Evolutionary conservation across 2,888 invertebrate genomes (phyloP).

Genomic region (Anarsia innoxiella): DNA sequence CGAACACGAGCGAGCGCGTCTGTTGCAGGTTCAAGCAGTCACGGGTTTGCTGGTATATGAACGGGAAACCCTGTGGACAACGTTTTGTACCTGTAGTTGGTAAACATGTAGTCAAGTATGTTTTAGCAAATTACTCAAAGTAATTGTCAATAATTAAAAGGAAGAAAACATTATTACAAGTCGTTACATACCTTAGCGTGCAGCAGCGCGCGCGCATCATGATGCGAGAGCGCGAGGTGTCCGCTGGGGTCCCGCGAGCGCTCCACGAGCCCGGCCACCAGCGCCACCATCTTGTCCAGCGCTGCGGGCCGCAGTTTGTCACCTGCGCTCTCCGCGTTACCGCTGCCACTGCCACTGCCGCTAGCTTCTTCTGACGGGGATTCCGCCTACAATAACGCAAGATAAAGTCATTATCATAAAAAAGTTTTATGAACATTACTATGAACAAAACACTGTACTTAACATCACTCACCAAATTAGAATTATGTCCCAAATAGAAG

Average conservation of each 20-base stretch:
- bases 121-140: no score
- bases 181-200: conserved; percentile 82
- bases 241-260: conserved; percentile 87
- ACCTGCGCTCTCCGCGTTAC: conserved; percentile 40
- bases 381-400: no score
- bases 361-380: conserved; percentile 68
- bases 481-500: conserved; percentile 91
- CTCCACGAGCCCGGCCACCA: conserved; percentile 91
- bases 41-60: conserved; percentile 94
- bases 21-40: conserved; percentile 95
- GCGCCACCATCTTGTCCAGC: conserved; percentile 95
- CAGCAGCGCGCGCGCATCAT: conserved; percentile 87
- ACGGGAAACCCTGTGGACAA: conserved; percentile 85
- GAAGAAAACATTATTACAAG: no score
- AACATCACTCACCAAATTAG: conserved; percentile 43
- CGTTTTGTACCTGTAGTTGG: no score
- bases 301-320: conserved; percentile 92
- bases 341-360: conserved; percentile 46
- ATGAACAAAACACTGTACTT: no score
- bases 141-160: no score
- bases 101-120: no score
- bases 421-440: no score
- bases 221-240: conserved; percentile 82
- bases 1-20: conserved; percentile 93
- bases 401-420: no score